Evolutionary conservation across 2,888 invertebrate genomes (phyloP).

Genomic region (Spialia ferax): DNA sequence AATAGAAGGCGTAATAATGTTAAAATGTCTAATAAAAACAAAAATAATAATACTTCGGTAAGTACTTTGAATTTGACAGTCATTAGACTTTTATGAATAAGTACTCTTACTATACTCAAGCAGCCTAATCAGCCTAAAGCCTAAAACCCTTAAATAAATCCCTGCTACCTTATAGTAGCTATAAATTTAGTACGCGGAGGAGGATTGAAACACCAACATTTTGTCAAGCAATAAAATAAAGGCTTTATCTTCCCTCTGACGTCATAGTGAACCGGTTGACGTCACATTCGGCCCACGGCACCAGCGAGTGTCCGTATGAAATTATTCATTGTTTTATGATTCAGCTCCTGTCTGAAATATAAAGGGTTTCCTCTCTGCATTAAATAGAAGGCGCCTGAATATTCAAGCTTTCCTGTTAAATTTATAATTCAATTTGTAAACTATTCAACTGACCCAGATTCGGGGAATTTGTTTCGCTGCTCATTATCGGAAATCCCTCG

Average conservation of each 20-base stretch:
- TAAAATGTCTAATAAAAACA: no score
- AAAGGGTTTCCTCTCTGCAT: conserved; percentile 25
- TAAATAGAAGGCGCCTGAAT: conserved; percentile 30
- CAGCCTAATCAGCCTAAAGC: no score
- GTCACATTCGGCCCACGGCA: conserved; percentile 16
- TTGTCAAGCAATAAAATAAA: conserved; percentile 13
- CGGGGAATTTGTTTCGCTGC: conserved; percentile 4
- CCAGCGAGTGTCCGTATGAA: conserved; percentile 14
- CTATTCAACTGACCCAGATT: conserved; percentile 21
- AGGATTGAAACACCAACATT: conserved; percentile 12
- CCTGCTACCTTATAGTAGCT: no score
- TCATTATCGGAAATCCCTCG: not conserved
- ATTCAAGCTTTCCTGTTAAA: conserved; percentile 26
- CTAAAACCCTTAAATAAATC: no score
- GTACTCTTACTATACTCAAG: no score
- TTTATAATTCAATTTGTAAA: conserved; percentile 7
- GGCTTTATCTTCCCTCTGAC: conserved; percentile 15
- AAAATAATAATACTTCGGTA: no score
- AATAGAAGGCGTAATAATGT: no score
- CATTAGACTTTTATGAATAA: no score
- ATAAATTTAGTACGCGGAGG: not conserved
- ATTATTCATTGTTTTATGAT: conserved; percentile 35
- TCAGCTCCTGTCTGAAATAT: conserved; percentile 29
- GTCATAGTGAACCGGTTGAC: conserved; percentile 14
- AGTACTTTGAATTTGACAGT: no score